Evolutionary conservation across 1,140 invertebrate genomes (phyloP), one percentile per base, ranked within the genome.

Genomic region (Drosophila guanche): DNA sequence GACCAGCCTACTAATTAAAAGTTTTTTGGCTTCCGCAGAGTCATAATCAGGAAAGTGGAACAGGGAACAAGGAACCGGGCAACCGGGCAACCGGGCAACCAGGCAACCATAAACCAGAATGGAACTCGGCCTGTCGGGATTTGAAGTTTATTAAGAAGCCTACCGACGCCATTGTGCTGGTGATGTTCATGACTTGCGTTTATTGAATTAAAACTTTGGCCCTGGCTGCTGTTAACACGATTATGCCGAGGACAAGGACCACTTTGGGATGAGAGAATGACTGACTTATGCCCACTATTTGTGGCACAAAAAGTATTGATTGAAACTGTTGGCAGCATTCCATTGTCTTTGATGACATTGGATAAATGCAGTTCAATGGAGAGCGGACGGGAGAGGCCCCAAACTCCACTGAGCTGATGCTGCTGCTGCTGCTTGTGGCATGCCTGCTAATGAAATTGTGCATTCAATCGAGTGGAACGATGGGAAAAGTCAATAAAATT

Each of bases 401-500:
- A 65, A 57, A 79, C 67, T 79, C 45, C 46, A 45, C 50, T 16
- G 33, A 53, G 45, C 62, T 56, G 69, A 52, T 29, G 23, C 45
- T 47, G 3, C 33, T 7, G 7, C 73, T 78, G 76, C 78, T 76
- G 79, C 79, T 79, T 79, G 79, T 75, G 79, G 79, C 79, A 84
- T 57, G 79, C 74, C 75, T 89, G 79, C 83, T 90, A 90, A 90
- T 90, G 89, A 90, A 90, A 90, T 90, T 90, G 89, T 90, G 89
- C 89, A 90, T 76, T 90, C 89, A 90, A 90, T 90, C 76, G 89
- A 88, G 89, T 73, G 89, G 90, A 90, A 90, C 89, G 89, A 90
- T 90, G 89, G 88, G 76, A 89, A 90, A 90, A 90, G 89, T 90
- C 89, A 90, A 90, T 90, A 89, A 90, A 90, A 90, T 90, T 90